phyloP scores from a whole-genome alignment of 2,113 vertebrate genomes.

The Acanthochromis polyacanthus region DNA sequence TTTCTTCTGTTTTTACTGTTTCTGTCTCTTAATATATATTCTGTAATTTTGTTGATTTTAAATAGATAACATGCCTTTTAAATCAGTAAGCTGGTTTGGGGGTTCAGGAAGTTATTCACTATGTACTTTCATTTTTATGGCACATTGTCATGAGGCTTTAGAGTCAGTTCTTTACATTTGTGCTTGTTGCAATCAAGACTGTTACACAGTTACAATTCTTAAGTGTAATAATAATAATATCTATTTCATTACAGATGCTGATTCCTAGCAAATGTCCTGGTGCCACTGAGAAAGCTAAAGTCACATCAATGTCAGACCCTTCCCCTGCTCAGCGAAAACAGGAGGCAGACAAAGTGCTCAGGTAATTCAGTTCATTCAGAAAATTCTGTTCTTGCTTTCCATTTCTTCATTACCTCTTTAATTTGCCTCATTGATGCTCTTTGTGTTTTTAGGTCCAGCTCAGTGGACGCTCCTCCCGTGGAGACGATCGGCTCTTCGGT shows the following conservation, averaged over 20 bases:
- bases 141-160: background rate
- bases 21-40: too few species aligned
- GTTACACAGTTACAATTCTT: background rate
- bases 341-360: constrained; percentile 56
- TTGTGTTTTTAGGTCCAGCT: constrained; percentile 62
- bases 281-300: constrained; percentile 36
- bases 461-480: constrained; percentile 65
- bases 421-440: background rate
- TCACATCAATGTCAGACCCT: constrained; percentile 22
- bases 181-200: background rate
- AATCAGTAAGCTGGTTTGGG: too few species aligned
- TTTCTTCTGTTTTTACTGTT: too few species aligned
- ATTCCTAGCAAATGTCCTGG: constrained; percentile 73
- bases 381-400: background rate
- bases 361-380: constrained; percentile 47
- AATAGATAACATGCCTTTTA: too few species aligned
- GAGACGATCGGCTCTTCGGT: constrained; percentile 63
- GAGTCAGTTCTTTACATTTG: background rate
- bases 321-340: constrained; percentile 27
- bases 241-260: constrained; percentile 61
- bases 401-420: background rate
- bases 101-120: background rate
- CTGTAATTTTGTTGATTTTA: too few species aligned
- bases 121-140: background rate
- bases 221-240: constrained; percentile 8